Conservation (phyloP, 92 coral and sea anemone genomes). For the Siderastrea radians region DNA sequence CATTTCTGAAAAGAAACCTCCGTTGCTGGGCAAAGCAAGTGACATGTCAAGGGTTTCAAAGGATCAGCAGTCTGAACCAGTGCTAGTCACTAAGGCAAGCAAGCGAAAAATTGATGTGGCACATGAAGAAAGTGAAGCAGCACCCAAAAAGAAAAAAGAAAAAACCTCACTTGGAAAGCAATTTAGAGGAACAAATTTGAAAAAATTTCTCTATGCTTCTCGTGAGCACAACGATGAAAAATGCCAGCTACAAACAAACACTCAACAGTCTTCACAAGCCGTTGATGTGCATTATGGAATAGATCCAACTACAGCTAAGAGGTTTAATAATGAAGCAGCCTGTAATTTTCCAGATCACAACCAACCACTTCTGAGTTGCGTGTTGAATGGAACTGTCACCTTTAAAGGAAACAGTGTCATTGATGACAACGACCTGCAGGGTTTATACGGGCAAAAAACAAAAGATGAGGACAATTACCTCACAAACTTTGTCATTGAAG, state of each 20-base stretch:
- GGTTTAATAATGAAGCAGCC: constrained; percentile 31
- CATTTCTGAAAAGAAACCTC: constrained; percentile 5
- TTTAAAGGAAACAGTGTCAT: constrained; percentile 47
- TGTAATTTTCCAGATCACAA: constrained; percentile 57
- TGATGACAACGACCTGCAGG: constrained; percentile 46
- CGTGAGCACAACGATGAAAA: constrained; percentile 2
- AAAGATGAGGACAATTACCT: too few relatives aligned
- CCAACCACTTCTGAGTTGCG: constrained; percentile 51
- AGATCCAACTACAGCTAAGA: constrained; percentile 30
- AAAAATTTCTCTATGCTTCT: not conserved
- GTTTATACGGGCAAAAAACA: constrained; percentile 40
- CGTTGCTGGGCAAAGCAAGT: not conserved
- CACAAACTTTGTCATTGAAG: too few relatives aligned
- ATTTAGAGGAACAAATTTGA: not conserved
- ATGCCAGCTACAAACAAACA: not conserved
- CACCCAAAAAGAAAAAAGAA: too few relatives aligned
- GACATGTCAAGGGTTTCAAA: not conserved
- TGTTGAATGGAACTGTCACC: constrained; percentile 52
- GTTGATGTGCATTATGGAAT: constrained; percentile 53
- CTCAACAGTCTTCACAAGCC: not conserved
- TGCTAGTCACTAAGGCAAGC: not conserved
- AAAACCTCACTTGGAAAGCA: not conserved
- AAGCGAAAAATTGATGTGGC: not conserved
- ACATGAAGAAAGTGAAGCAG: too few relatives aligned
- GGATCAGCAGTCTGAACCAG: not conserved